A percentile compares a stretch with the other conserved stretches of the same genome.
Evolutionary conservation across 2,797 vertebrate genomes (phyloP).

Genomic region (Myotis pilosus): DNA sequence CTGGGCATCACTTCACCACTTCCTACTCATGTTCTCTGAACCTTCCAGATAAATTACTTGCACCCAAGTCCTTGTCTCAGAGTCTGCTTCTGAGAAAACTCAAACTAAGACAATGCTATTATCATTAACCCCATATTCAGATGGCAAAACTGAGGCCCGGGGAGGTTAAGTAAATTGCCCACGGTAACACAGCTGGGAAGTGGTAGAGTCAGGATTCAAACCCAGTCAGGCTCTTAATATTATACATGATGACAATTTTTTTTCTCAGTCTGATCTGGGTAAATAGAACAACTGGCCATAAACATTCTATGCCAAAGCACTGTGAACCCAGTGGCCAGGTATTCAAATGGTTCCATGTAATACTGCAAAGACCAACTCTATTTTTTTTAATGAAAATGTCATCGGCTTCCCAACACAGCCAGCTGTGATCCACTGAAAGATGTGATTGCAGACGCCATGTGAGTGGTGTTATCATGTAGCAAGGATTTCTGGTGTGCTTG

Average conservation of each 20-base stretch:
- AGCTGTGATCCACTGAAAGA: conserved; percentile 5
- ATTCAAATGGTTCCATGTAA: not conserved
- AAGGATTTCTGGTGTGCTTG: conserved; percentile 53
- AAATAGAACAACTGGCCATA: not conserved
- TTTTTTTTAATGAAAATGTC: conserved; percentile 69
- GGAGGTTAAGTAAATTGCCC: not conserved
- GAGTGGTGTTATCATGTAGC: not conserved
- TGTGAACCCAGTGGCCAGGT: conserved; percentile 34
- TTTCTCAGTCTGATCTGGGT: not conserved
- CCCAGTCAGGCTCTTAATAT: not conserved
- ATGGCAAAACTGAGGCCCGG: not conserved
- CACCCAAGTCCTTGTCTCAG: not conserved
- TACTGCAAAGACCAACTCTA: not conserved
- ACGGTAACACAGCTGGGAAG: not conserved
- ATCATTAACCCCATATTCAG: not conserved
- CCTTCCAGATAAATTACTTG: not conserved
- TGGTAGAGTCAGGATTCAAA: not conserved
- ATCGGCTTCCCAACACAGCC: conserved; percentile 47
- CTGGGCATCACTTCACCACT: not conserved
- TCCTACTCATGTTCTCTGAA: not conserved
- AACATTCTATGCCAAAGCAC: not conserved
- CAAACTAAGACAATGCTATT: not conserved
- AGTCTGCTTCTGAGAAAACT: not conserved
- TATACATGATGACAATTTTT: not conserved
- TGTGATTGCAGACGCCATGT: not conserved